Evolutionary conservation across 2,888 invertebrate genomes (phyloP).

Genomic region (Trachelus stipa): DNA sequence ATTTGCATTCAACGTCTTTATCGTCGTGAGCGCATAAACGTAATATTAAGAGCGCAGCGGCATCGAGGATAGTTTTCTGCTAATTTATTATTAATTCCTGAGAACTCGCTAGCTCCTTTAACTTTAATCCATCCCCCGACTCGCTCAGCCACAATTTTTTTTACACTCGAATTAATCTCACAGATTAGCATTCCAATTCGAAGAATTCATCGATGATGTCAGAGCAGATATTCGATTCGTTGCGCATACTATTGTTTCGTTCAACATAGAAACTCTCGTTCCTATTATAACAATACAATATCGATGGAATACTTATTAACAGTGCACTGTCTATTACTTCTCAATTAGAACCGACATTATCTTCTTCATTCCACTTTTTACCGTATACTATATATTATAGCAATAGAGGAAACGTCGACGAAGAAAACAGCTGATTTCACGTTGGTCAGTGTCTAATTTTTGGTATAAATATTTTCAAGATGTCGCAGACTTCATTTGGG

Average conservation of each 20-base stretch:
- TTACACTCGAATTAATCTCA: conserved; percentile 7
- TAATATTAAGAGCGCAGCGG: conserved; percentile 33
- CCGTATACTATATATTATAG: background rate
- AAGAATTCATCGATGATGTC: conserved; percentile 7
- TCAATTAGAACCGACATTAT: background rate
- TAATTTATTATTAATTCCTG: conserved; percentile 53
- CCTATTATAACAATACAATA: background rate
- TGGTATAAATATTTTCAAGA: background rate
- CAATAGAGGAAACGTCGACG: background rate
- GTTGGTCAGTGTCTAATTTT: background rate
- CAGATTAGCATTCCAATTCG: background rate
- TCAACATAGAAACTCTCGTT: background rate
- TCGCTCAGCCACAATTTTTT: conserved; percentile 48
- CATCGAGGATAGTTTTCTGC: conserved; percentile 56
- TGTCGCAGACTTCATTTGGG: background rate
- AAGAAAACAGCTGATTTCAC: background rate
- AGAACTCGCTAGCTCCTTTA: conserved; percentile 52
- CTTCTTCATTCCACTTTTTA: background rate
- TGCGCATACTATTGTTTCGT: background rate
- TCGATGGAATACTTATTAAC: background rate
- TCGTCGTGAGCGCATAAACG: conserved; percentile 22
- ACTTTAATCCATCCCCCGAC: conserved; percentile 42
- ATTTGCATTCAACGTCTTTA: background rate
- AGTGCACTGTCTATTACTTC: background rate
- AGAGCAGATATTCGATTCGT: background rate